Base-by-base conservation (phyloP, 2,113 vertebrate species). In the Pholis gunnellus region DNA sequence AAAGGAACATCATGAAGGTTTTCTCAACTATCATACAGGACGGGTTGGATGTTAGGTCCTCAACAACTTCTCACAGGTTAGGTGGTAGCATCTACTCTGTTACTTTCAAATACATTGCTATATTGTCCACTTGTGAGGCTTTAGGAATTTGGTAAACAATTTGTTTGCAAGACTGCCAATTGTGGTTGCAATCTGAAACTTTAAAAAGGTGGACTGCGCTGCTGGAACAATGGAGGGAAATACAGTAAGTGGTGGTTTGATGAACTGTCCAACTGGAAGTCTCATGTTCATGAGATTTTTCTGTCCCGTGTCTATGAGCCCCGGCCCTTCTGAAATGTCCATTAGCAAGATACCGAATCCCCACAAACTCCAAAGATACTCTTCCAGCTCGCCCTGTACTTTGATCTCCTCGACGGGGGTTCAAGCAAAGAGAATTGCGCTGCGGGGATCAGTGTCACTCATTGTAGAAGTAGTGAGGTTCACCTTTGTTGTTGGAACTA, bases 1-100 rank as follows among this genome's bases (percentile, higher is more conserved):
- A 83, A 84, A 83, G 76, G 75, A 86, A 46, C 63, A 79, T 78
- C 72, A 71, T 70, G 38, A 82, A 75, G 68, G 52, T 54, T 76
- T 27, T 57, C 18, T 87, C 6, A 63, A 34, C 50, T 71, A 69
- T 56, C 29, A 54, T 31, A 65, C 38, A 84, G 57, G 52, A 77
- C 67, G 63, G 71, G n/a, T 70, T n/a, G 79, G 71, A 72, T 82
- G 42, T 71, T 66, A 82, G 42, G 44, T 71, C 50, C 50, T 70
- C 59, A 31, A 64, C 52, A 73, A 57, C 27, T 59, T 65, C 22
- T 44, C 31, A 75, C 29, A 63, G 71, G 48, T 86, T 82, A 74
- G 56, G 25, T 18, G 10, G 60, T 50, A 50, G 38, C 1, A 66
- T 82, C 66, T 57, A 9, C 46, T 59, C 34, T 6, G 59, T 61